Evolutionary conservation across 2,888 invertebrate genomes (phyloP).

Genomic region (Dinocampus coccinellae): DNA sequence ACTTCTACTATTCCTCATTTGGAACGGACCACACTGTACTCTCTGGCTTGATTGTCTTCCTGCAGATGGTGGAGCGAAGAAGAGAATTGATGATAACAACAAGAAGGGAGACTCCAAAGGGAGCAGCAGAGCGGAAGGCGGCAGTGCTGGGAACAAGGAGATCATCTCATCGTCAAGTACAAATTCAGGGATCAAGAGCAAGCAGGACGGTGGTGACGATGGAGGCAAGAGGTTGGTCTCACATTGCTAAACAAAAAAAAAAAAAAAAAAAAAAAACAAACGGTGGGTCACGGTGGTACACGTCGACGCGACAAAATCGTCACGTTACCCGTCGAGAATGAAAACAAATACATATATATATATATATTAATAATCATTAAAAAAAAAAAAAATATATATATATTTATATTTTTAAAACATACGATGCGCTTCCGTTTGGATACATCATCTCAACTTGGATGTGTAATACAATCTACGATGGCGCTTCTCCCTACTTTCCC

Average conservation of each 20-base stretch:
- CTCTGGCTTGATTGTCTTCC: constrained; percentile 56
- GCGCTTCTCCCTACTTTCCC: constrained; percentile 48
- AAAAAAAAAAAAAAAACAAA: constrained; percentile 41
- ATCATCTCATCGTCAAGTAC: constrained; percentile 63
- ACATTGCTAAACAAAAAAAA: constrained; percentile 58
- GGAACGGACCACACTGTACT: constrained; percentile 50
- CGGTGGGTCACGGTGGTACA: constrained; percentile 60
- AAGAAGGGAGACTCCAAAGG: constrained; percentile 66
- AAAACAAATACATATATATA: constrained; percentile 31
- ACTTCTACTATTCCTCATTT: constrained; percentile 38
- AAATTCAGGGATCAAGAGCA: constrained; percentile 72
- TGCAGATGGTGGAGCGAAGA: constrained; percentile 68
- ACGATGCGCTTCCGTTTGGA: constrained; percentile 54
- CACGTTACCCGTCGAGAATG: constrained; percentile 38
- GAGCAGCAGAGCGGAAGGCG: constrained; percentile 65
- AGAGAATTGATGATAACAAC: constrained; percentile 66
- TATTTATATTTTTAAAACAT: constrained; percentile 33
- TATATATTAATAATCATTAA: constrained; percentile 29
- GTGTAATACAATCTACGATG: constrained; percentile 55
- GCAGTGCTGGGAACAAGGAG: constrained; percentile 59
- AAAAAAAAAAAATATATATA: constrained; percentile 33
- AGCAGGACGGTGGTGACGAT: constrained; percentile 70
- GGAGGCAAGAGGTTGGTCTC: constrained; percentile 74
- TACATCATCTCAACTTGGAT: constrained; percentile 50
- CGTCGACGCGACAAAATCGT: constrained; percentile 47